Conservation (phyloP, 2,888 invertebrate genomes). For the Phytoseiulus persimilis region DNA sequence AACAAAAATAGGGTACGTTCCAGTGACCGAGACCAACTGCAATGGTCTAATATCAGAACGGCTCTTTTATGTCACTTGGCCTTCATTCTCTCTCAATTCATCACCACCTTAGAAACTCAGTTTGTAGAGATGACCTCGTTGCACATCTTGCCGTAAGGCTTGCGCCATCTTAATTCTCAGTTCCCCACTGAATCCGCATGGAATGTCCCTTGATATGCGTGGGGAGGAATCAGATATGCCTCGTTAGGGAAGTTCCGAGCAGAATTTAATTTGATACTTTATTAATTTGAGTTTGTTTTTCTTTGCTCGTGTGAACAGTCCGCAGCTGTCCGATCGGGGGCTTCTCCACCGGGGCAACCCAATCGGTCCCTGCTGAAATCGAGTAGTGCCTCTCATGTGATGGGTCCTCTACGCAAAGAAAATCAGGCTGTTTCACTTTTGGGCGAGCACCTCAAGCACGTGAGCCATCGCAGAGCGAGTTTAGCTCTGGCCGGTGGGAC, state of each 20-base stretch:
- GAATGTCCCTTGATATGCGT: not conserved
- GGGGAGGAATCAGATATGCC: too few species aligned
- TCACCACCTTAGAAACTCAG: too few species aligned
- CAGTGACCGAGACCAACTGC: not conserved
- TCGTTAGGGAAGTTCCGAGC: too few species aligned
- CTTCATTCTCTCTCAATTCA: not conserved
- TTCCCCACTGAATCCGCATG: not conserved
- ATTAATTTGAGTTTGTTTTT: not conserved
- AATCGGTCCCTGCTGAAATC: slow-evolving; percentile 25
- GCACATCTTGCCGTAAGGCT: not conserved
- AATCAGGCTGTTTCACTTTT: slow-evolving; percentile 29
- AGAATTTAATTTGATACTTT: too few species aligned
- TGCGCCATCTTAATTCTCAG: not conserved
- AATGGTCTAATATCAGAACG: too few species aligned
- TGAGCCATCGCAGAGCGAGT: slow-evolving; percentile 34
- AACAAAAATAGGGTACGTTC: slow-evolving; percentile 6
- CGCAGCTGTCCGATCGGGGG: slow-evolving; percentile 28
- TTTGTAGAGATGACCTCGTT: not conserved
- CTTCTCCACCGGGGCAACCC: not conserved
- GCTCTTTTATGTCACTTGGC: not conserved
- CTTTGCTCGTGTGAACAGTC: slow-evolving; percentile 11
- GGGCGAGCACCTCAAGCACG: slow-evolving; percentile 37
- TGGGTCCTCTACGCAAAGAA: slow-evolving; percentile 1
- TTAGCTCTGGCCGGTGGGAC: slow-evolving; percentile 24
- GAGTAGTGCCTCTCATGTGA: slow-evolving; percentile 12